Percentiles rank a stretch among this genome's conserved stretches.
phyloP scores from a whole-genome alignment of 2,888 invertebrate genomes.

The Drosophila quasianomalipes region DNA sequence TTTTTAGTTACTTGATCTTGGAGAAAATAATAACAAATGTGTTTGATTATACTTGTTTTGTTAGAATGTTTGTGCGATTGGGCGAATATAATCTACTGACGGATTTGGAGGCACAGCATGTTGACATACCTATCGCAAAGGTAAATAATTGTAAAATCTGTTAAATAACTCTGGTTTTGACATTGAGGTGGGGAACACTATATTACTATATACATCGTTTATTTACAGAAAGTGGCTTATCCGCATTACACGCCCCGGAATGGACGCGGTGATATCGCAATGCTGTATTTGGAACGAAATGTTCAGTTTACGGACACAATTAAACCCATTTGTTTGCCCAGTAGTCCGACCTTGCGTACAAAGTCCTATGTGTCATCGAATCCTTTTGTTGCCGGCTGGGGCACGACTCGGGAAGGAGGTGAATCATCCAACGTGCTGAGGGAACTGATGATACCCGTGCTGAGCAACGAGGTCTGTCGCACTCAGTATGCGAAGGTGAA shows the following conservation, averaged over 20 bases:
- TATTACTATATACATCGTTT: neutral
- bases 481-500: constrained; percentile 75
- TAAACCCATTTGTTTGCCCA: constrained; percentile 91
- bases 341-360: constrained; percentile 86
- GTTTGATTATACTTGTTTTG: neutral
- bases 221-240: constrained; percentile 68
- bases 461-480: constrained; percentile 88
- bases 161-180: neutral
- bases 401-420: constrained; percentile 86
- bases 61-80: constrained; percentile 87
- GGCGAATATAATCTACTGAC: constrained; percentile 91
- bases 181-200: neutral
- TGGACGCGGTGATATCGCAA: constrained; percentile 92
- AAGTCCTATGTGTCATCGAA: constrained; percentile 87
- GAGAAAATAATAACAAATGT: neutral
- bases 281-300: constrained; percentile 88
- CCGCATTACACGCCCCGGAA: constrained; percentile 79
- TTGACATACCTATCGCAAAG: constrained; percentile 88
- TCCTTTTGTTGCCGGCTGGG: constrained; percentile 91
- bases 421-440: constrained; percentile 88
- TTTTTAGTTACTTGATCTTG: neutral
- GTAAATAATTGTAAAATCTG: constrained; percentile 59
- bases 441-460: constrained; percentile 90
- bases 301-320: constrained; percentile 87
- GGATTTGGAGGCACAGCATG: constrained; percentile 87